Evolutionary conservation across 1,140 invertebrate genomes (phyloP).

Genomic region (Armadillidium nasatum): DNA sequence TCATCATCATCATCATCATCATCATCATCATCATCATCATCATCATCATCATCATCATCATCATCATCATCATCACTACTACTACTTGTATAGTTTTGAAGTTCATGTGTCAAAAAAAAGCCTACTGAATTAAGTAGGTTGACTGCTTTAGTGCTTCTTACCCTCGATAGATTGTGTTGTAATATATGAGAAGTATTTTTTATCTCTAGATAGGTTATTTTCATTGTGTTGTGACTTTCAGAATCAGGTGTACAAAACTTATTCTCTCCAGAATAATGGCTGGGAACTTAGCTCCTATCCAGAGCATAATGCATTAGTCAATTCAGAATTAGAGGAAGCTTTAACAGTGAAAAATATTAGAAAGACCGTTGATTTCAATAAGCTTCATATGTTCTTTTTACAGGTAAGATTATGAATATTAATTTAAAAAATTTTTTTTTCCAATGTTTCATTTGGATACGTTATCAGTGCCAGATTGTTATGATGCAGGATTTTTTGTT

Average conservation of each 20-base stretch:
- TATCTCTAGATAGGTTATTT: too few relatives aligned
- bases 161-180: neutral
- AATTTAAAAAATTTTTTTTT: neutral
- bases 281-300: conserved; percentile 35
- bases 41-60: neutral
- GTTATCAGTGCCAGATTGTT: too few relatives aligned
- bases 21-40: neutral
- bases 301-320: conserved; percentile 37
- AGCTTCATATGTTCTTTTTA: conserved; percentile 35
- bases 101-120: too few relatives aligned
- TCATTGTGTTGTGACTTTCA: neutral
- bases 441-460: too few relatives aligned
- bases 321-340: conserved; percentile 28
- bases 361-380: conserved; percentile 28
- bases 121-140: too few relatives aligned
- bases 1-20: neutral
- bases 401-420: conserved; percentile 26
- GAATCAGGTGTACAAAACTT: conserved; percentile 27
- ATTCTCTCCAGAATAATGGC: conserved; percentile 27
- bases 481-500: too few relatives aligned
- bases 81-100: too few relatives aligned
- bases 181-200: neutral
- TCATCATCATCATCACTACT: neutral
- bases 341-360: conserved; percentile 36
- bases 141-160: too few relatives aligned